Percentiles rank a stretch among this genome's conserved stretches.
Evolutionary conservation across 2,888 invertebrate species (phyloP).

Genomic region (Desoria tigrina): DNA sequence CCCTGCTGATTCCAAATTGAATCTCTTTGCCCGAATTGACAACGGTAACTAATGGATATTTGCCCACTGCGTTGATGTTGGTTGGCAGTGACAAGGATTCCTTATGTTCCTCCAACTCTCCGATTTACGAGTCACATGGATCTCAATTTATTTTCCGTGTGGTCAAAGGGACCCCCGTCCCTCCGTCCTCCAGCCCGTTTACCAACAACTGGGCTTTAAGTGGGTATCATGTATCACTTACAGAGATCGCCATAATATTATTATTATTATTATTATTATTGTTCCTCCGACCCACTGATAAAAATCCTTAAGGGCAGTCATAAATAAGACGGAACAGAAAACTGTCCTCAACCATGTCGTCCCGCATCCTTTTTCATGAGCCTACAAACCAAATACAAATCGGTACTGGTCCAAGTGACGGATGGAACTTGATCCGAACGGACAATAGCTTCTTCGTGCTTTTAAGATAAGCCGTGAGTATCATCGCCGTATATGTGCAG

Average conservation of each 20-base stretch:
- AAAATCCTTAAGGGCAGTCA: background rate
- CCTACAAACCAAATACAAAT: no score
- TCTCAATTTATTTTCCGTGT: no score
- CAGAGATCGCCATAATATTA: conserved; percentile 1
- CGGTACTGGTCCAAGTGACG: no score
- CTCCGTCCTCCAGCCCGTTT: background rate
- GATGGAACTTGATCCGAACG: no score
- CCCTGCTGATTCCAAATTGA: conserved; percentile 50
- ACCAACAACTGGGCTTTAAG: conserved; percentile 30
- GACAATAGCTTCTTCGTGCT: no score
- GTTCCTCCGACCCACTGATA: background rate
- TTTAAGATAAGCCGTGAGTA: no score
- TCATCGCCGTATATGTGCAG: no score
- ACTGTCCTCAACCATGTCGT: background rate
- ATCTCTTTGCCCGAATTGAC: conserved; percentile 47
- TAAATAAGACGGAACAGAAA: background rate
- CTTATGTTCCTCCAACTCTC: no score
- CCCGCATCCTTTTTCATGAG: no score
- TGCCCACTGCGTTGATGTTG: background rate
- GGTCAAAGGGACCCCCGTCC: background rate
- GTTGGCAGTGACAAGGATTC: no score
- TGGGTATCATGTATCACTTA: conserved; percentile 44
- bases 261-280: no score
- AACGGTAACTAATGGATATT: conserved; percentile 46
- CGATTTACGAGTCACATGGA: no score